Percentiles rank a stretch among this genome's conserved stretches.
phyloP scores from a whole-genome alignment of 2,888 invertebrate species.

The Pristionchus maxplancki region DNA sequence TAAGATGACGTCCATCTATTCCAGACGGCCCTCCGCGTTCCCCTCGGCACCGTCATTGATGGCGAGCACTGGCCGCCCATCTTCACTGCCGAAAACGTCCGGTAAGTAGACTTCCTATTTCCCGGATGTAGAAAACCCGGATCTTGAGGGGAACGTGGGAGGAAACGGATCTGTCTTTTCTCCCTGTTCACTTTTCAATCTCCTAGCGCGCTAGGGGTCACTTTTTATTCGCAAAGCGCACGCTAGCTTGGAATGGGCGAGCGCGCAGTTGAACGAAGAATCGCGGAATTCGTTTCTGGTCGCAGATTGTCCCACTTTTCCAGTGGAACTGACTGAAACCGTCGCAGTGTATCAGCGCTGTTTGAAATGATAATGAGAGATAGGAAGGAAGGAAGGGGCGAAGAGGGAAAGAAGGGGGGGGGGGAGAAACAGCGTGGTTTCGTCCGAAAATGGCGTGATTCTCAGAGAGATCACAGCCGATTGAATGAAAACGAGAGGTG shows the following conservation, averaged over 20 bases:
- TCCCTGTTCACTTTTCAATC: background rate
- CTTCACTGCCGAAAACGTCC: slow-evolving; percentile 72
- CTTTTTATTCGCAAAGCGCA: background rate
- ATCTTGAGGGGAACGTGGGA: background rate
- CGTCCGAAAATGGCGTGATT: background rate
- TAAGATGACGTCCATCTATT: background rate
- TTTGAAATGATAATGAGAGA: background rate
- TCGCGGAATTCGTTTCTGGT: background rate
- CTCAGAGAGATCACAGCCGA: background rate
- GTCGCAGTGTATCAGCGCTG: background rate
- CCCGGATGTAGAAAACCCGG: background rate
- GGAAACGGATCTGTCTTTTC: background rate
- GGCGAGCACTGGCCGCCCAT: slow-evolving; percentile 77
- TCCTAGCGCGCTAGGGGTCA: background rate
- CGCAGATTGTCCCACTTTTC: background rate
- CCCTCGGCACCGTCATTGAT: slow-evolving; percentile 64
- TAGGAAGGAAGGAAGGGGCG: background rate
- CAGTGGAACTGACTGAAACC: background rate
- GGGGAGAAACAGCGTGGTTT: background rate
- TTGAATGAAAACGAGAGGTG: background rate
- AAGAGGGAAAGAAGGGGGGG: background rate
- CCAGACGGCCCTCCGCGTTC: slow-evolving; percentile 31
- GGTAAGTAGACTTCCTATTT: slow-evolving; percentile 54
- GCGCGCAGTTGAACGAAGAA: background rate
- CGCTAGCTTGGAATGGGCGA: background rate